A percentile compares a stretch with the other conserved stretches of the same genome.
phyloP scores from a whole-genome alignment of 2,888 invertebrate species.

The Busseola fusca region DNA sequence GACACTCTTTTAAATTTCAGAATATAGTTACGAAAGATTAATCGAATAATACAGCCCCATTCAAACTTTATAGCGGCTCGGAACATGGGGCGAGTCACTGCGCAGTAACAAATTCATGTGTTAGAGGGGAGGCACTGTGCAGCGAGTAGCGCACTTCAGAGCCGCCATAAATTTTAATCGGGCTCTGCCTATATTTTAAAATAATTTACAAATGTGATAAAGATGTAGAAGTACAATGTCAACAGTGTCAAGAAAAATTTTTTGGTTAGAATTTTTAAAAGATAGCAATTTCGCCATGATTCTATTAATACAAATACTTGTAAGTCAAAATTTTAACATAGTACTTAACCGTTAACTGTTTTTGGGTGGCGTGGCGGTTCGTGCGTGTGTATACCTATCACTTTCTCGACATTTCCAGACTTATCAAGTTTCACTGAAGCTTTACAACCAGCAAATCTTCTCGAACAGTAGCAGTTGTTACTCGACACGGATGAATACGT shows the following conservation, averaged over 20 bases:
- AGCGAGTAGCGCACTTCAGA: too few relatives aligned
- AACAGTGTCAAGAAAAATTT: not conserved
- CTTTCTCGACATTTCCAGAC: not conserved
- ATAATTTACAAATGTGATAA: not conserved
- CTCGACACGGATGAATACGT: slow-evolving; percentile 7
- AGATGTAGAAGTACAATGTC: not conserved
- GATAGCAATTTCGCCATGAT: not conserved
- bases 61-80: too few relatives aligned
- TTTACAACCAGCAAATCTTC: slow-evolving; percentile 12
- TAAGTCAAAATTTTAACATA: slow-evolving; percentile 11
- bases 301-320: not conserved
- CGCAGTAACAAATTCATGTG: too few relatives aligned
- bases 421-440: slow-evolving; percentile 21
- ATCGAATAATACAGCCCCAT: not conserved
- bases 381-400: slow-evolving; percentile 1
- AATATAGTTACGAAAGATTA: not conserved
- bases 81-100: too few relatives aligned
- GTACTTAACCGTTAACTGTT: not conserved
- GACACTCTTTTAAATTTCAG: not conserved
- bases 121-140: too few relatives aligned
- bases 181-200: too few relatives aligned
- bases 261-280: not conserved
- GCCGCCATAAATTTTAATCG: too few relatives aligned
- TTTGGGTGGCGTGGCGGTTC: slow-evolving; percentile 17
- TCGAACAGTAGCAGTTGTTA: slow-evolving; percentile 15